Conservation (phyloP, 2,797 vertebrate species). For the Mormyrops boulengeri region DNA sequence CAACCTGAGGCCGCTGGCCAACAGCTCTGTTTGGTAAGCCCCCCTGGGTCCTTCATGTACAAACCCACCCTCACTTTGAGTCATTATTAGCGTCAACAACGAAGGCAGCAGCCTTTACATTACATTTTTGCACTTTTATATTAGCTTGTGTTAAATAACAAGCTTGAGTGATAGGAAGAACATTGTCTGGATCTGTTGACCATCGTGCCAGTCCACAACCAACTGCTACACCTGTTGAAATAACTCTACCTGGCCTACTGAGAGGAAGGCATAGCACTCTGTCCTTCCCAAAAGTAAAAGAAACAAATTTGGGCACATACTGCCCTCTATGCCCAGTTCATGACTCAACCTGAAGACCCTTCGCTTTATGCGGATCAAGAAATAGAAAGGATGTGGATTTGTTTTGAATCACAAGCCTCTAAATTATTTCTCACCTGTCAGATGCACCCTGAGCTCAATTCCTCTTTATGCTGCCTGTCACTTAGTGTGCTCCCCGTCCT, state of each 20-base stretch:
- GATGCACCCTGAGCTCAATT: conserved; percentile 19
- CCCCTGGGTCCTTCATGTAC: neutral
- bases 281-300: neutral
- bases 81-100: neutral
- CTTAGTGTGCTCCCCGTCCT: neutral
- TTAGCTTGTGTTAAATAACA: neutral
- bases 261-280: neutral
- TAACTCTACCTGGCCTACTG: neutral
- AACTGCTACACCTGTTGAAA: neutral
- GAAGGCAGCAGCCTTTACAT: neutral
- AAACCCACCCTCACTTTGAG: neutral
- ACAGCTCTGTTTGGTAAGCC: conserved; percentile 64
- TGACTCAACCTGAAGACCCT: conserved; percentile 6
- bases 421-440: conserved; percentile 11
- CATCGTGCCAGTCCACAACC: neutral
- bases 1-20: conserved; percentile 72
- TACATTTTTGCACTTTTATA: neutral
- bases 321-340: neutral
- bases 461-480: conserved; percentile 12
- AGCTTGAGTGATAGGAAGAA: neutral
- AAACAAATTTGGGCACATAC: neutral
- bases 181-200: neutral
- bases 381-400: conserved; percentile 13
- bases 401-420: conserved; percentile 1
- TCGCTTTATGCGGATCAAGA: neutral